Conservation (phyloP, 2,888 invertebrate species). For the Perithous albicinctus region DNA sequence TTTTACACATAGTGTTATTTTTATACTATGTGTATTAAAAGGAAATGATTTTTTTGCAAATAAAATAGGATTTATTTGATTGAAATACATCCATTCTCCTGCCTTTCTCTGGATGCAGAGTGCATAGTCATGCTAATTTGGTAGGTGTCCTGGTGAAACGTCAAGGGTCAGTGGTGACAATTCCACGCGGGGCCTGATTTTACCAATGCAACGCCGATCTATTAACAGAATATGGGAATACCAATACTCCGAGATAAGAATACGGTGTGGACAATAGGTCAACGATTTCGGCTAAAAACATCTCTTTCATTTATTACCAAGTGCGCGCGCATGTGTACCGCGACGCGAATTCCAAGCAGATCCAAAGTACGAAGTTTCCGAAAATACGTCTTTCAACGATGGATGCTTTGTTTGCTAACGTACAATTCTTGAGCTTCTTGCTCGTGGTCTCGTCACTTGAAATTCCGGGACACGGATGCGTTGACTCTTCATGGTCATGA, state of each 20-base stretch:
- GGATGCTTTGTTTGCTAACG: neutral
- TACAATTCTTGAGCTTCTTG: neutral
- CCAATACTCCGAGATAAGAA: neutral
- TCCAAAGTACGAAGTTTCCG: slow-evolving; percentile 13
- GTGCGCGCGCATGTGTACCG: neutral
- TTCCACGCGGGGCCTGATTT: neutral
- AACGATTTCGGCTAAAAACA: neutral
- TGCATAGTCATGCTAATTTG: neutral
- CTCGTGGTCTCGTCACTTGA: neutral
- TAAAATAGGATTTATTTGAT: too few relatives aligned
- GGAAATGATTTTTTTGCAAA: too few relatives aligned
- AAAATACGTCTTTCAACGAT: slow-evolving; percentile 12
- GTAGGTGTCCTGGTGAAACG: neutral
- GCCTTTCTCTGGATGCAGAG: neutral
- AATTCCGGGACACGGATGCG: slow-evolving; percentile 30
- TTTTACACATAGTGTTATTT: too few relatives aligned
- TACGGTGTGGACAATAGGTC: neutral
- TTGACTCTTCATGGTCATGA: slow-evolving; percentile 12
- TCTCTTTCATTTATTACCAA: neutral
- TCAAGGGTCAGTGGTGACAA: slow-evolving; percentile 18
- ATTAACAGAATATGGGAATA: slow-evolving; percentile 14
- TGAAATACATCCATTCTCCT: too few relatives aligned
- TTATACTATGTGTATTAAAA: too few relatives aligned
- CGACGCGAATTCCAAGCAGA: neutral
- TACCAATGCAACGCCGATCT: neutral